Evolutionary conservation across 2,888 invertebrate species (phyloP), one percentile per base, ranked within the genome.

Genomic region (Ectemnius cavifrons): DNA sequence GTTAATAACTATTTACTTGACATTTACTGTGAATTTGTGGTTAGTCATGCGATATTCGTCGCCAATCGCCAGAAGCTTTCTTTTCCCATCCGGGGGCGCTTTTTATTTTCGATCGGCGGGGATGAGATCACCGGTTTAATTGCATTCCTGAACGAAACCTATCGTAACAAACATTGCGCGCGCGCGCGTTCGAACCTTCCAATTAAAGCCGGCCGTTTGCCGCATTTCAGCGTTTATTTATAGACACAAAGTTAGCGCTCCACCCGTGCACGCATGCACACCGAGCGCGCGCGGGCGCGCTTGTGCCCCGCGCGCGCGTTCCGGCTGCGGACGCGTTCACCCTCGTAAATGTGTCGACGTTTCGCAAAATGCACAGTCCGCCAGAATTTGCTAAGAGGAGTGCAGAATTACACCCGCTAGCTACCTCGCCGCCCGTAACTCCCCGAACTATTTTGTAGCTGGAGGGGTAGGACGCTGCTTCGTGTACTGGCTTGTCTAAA

Each of bases 171-270:
- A 83, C 79, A 79, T 85, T 80, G 88, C 87, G 84, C 86, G 88
- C 75, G 79, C 63, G 37, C 8, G 37, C 37, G 37, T 0, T 69
- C 81, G 79, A 78, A 83, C 83, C 84, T 84, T 86, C 82, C 87
- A 87, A 87, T 88, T 87, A 88, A 85, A 88, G 83, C 84, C 79
- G 78, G 80, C 79, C 81, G 79, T 84, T 84, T 84, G 84, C 83
- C 75, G 85, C 84, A 87, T 87, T 87, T 85, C 79, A 76, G 81
- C 80, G 84, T 85, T 87, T 87, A 88, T 88, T 88, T 88, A 88
- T 88, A 84, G 84, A 77, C 80, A 71, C 81, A 74, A 81, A 82
- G 85, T 87, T 87, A 86, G 85, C 86, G 83, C 83, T 37, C 37
- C 37, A 6, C 37, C 8, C 6, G 37, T 37, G 37, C 37, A 37